Percentiles rank a stretch among this genome's conserved stretches.
These are phyloP conservation scores for Lycaon pictus DNA, from an alignment of 2,113 vertebrate genomes.

Conservation along the genomic window DNA sequence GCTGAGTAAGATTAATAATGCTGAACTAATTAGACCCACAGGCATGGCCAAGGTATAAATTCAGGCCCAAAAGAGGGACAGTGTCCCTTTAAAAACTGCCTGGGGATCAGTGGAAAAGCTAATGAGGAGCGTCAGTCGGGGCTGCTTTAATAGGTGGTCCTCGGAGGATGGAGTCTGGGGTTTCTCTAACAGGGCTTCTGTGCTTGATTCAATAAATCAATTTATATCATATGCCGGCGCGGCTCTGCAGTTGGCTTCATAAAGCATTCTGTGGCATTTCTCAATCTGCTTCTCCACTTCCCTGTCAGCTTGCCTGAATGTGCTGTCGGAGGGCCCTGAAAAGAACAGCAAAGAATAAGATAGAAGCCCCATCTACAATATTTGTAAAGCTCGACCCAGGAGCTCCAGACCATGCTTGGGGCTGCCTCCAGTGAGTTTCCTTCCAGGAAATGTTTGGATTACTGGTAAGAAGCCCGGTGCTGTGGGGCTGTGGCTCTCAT, in stretches of 20 bases:
- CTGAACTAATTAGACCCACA: slow-evolving; percentile 86
- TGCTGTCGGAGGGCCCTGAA: slow-evolving; percentile 70
- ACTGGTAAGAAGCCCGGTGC: slow-evolving; percentile 75
- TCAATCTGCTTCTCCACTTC: slow-evolving; percentile 81
- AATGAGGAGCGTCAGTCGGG: slow-evolving; percentile 88
- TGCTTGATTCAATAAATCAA: slow-evolving; percentile 88
- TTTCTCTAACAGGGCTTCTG: slow-evolving; percentile 86
- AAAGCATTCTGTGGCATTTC: slow-evolving; percentile 82
- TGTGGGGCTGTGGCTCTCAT: slow-evolving; percentile 59
- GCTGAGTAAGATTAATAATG: slow-evolving; percentile 85
- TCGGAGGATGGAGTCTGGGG: slow-evolving; percentile 85
- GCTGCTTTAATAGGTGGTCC: slow-evolving; percentile 87
- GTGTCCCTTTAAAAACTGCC: slow-evolving; percentile 89
- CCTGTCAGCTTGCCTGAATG: slow-evolving; percentile 72
- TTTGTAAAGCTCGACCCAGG: slow-evolving; percentile 57
- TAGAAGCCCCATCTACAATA: neutral
- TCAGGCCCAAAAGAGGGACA: slow-evolving; percentile 84
- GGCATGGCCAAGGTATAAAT: slow-evolving; percentile 85
- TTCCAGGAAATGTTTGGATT: slow-evolving; percentile 69
- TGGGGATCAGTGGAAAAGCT: slow-evolving; percentile 86
- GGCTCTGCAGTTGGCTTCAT: slow-evolving; percentile 73
- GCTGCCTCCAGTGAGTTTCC: slow-evolving; percentile 67
- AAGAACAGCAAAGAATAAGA: slow-evolving; percentile 69
- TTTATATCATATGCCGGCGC: slow-evolving; percentile 85
- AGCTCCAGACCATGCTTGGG: slow-evolving; percentile 57